A percentile compares a stretch with the other conserved stretches of the same genome.
These are phyloP conservation scores for Pteropus alecto DNA, from an alignment of 2,113 vertebrate species.

Conservation along the genomic window DNA sequence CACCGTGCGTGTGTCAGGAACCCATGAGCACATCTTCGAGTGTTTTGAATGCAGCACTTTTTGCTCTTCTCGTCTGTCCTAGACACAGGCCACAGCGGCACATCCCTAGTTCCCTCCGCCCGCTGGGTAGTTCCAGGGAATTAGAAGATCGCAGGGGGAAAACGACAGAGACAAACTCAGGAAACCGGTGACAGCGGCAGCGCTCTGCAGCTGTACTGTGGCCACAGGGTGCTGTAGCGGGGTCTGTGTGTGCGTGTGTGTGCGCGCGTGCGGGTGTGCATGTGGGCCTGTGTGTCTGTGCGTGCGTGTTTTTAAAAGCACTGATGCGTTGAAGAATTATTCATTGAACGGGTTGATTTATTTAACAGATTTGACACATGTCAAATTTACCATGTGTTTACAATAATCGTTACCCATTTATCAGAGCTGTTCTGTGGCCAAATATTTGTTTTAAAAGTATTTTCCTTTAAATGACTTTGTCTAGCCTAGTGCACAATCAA, in stretches of 20 bases:
- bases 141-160: not conserved
- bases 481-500: constrained; percentile 54
- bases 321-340: constrained; percentile 81
- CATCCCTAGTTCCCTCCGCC: constrained; percentile 48
- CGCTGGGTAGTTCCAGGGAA: constrained; percentile 29
- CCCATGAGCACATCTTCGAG: constrained; percentile 58
- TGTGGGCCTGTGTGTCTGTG: not conserved
- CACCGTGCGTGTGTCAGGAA: constrained; percentile 65
- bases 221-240: not conserved
- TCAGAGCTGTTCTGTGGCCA: constrained; percentile 82
- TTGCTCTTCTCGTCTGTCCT: not conserved
- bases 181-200: not conserved
- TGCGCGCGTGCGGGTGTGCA: not conserved
- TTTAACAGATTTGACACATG: constrained; percentile 79
- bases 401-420: constrained; percentile 82
- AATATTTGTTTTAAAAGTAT: constrained; percentile 82
- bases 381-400: constrained; percentile 81
- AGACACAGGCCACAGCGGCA: not conserved
- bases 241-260: not conserved
- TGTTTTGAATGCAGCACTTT: constrained; percentile 69
- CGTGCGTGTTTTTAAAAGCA: constrained; percentile 53
- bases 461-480: constrained; percentile 65
- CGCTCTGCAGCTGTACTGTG: constrained; percentile 43
- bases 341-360: constrained; percentile 83
- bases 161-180: not conserved